Evolutionary conservation across 2,797 vertebrate species (phyloP), one percentile per base, ranked within the genome.

Genomic region (Gadopsis bispinosus): DNA sequence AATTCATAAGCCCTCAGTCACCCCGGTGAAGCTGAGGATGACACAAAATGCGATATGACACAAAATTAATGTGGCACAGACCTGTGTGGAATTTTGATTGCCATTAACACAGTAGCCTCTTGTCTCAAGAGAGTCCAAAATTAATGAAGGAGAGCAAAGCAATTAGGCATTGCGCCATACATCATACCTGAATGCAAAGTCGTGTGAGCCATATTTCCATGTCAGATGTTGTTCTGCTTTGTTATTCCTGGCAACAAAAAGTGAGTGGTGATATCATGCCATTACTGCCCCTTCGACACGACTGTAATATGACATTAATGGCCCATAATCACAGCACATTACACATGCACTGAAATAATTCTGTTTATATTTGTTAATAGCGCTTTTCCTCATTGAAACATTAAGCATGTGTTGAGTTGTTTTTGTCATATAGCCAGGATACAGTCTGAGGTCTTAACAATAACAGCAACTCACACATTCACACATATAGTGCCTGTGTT

Each of bases 181-280:
- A 86, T 90, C 79, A 87, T 82, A 87, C 85, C 79, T 88, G 66
- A 87, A 81, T 80, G 75, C 77, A 85, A 83, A 83, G 75, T 76
- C 76, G 82, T 81, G 83, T 85, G 63, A 61, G 83, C 78, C 83
- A 69, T 84, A 85, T 87, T 91, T 90, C 77, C 76, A 73, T 39
- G 66, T 88, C 81, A 83, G 61, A 80, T 87, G 86, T 72, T 87
- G 79, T 88, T 90, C 78, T 77, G 83, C 35, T 58, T 82, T 85
- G 84, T 88, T 89, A 65, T 89, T 88, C 87, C 90, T 92, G 89
- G 88, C 85, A 81, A 79, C 71, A 58, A 68, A 76, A 80, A 83
- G 73, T 81, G 63, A 74, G 62, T 4, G n/a, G 85, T 87, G 84
- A 91, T 84, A 86, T 86, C 79, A 83, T 75, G 77, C 59, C 58